Percentiles rank a stretch among this genome's conserved stretches.
These are phyloP conservation scores for Bombycilla garrulus DNA, from an alignment of 2,113 vertebrate species.

Conservation along the genomic window DNA sequence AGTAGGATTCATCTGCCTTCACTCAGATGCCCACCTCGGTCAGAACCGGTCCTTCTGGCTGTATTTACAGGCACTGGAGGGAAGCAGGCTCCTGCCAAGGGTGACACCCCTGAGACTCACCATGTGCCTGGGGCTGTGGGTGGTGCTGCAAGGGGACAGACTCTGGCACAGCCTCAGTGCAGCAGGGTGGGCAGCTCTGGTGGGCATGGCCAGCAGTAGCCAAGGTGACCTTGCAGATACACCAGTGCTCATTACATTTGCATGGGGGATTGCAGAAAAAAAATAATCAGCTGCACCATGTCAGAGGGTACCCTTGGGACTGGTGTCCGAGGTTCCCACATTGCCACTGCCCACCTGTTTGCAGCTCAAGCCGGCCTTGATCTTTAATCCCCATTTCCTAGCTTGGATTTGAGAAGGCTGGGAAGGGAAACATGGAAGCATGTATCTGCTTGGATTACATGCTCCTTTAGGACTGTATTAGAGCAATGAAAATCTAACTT, in stretches of 20 bases:
- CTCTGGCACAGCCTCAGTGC: fast-evolving
- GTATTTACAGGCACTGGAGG: not conserved
- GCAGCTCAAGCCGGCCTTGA: not conserved
- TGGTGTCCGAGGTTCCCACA: fast-evolving
- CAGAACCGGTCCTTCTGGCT: not conserved
- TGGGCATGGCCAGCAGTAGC: not conserved
- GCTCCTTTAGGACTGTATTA: not conserved
- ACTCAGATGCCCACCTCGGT: fast-evolving
- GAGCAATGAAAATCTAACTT: not conserved
- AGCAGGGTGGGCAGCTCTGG: fast-evolving
- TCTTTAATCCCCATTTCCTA: not conserved
- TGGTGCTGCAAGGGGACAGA: no score
- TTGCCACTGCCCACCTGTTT: not conserved
- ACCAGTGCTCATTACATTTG: fast-evolving
- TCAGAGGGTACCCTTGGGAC: not conserved
- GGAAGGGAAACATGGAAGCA: not conserved
- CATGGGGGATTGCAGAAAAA: fast-evolving
- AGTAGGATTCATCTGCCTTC: not conserved
- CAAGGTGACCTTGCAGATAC: fast-evolving
- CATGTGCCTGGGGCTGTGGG: fast-evolving
- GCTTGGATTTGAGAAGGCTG: not conserved
- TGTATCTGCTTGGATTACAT: fast-evolving
- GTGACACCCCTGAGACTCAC: not conserved
- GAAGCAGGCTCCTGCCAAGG: not conserved
- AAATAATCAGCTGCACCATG: not conserved